Conservation (phyloP, 2,113 vertebrate species). For the Semnornis frantzii region DNA sequence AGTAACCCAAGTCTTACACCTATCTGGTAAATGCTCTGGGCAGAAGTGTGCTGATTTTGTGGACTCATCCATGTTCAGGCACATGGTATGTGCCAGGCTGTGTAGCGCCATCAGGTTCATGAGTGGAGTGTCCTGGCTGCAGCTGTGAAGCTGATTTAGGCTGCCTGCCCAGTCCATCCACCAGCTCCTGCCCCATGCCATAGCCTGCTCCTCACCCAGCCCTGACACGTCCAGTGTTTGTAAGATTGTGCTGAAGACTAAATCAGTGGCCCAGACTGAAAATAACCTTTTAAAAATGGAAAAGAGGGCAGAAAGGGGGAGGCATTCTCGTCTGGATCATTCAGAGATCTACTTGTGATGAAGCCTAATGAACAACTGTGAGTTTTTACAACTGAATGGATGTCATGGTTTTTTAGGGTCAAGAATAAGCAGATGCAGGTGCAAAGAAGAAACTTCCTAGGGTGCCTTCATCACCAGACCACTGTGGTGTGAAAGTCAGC, state of each 20-base stretch:
- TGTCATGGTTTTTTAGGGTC: not conserved
- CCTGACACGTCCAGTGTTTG: not conserved
- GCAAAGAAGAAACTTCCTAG: not conserved
- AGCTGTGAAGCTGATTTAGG: not conserved
- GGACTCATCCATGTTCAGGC: not conserved
- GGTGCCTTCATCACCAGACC: not conserved
- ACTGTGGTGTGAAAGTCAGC: not conserved
- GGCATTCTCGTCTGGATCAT: not conserved
- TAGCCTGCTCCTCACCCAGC: not conserved
- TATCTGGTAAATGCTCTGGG: not conserved
- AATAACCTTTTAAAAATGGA: not conserved
- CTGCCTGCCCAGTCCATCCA: not conserved
- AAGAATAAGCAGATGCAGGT: not conserved
- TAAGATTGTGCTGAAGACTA: not conserved
- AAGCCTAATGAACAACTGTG: not conserved
- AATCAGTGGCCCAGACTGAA: not conserved
- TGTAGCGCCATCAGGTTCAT: fast-evolving
- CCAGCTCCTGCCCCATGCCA: not conserved
- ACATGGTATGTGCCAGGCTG: not conserved
- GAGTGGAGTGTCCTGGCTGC: not conserved
- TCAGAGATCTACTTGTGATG: not conserved
- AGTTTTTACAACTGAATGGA: not conserved
- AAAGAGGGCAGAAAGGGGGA: not conserved
- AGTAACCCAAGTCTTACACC: not conserved
- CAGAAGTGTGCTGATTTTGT: not conserved